Evolutionary conservation across 2,888 invertebrate species (phyloP), one percentile per base, ranked within the genome.

Genomic region (Drepanosiphum platanoidis): DNA sequence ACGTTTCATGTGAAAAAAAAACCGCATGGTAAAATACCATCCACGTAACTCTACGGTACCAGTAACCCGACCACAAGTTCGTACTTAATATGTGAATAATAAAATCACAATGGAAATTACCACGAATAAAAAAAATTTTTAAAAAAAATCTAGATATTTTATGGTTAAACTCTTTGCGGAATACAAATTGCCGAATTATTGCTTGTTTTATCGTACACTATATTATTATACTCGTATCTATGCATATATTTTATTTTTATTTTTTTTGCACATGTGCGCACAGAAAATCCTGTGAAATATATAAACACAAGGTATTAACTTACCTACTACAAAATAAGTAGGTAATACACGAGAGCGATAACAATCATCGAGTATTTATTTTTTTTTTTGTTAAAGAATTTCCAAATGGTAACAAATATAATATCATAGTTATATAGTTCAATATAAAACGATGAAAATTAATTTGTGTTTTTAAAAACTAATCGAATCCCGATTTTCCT

Each of bases 21-120:
- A 80, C 80, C 80, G 1, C 80, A 80, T 80, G 68, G 68, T 68
- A n/a, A 68, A 52, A 11, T 75, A 36, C 61, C 66, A 79, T 32
- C 32, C 27, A 79, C 32, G 22, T 52, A 7, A 39, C 22, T 7
- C 52, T 22, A 18, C 22, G 1, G 22, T 52, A 52, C 61, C 66
- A 79, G 46, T 22, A 36, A 79, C 32, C 68, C 52, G 15, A 70
- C 80, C 52, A 52, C 34, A 80, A 70, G 70, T 52, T 68, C 52
- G 36, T 18, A 22, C 52, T 52, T 52, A 52, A 52, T 52, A 70
- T 27, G 42, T 2, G 27, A 80, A 36, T 80, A 52, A 80, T 70
- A 52, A 70, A 80, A 70, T 80, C 68, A 27, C 36, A 34, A n/a
- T 46, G 32, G 15, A 68, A 68, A n/a, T 32, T 15, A 79, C 39